These are phyloP conservation scores for Chlamydotis undulata DNA, from an alignment of 2,113 vertebrate species.

Conservation along the genomic window DNA sequence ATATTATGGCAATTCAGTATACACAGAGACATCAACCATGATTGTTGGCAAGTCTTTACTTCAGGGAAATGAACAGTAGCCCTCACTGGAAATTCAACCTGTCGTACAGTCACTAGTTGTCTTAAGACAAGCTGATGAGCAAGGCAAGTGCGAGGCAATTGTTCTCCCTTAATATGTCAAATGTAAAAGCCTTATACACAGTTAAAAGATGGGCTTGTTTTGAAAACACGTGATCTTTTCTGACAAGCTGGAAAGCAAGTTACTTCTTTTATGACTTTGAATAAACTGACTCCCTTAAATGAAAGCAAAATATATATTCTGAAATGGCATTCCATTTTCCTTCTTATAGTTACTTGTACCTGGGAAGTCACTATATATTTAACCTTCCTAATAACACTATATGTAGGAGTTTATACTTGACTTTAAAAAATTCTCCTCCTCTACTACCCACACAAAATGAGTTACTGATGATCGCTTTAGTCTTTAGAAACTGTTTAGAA, in stretches of 20 bases:
- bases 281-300: background rate
- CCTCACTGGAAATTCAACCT: background rate
- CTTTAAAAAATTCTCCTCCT: constrained; percentile 29
- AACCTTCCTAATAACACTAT: constrained; percentile 1
- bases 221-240: background rate
- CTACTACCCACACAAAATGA: constrained; percentile 38
- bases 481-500: constrained; percentile 7
- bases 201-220: background rate
- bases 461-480: background rate
- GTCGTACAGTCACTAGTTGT: background rate
- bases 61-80: background rate
- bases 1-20: background rate
- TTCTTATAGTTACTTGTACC: background rate
- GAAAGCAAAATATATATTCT: background rate
- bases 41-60: background rate
- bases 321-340: background rate
- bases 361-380: constrained; percentile 17
- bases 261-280: background rate
- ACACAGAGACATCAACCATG: accelerated
- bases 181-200: background rate
- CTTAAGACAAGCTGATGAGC: background rate
- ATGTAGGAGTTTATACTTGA: constrained; percentile 42
- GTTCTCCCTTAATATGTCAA: background rate
- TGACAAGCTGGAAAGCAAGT: background rate
- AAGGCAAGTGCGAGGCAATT: background rate